Conservation (phyloP, 2,797 vertebrate genomes). For the Caiman crocodilus region DNA sequence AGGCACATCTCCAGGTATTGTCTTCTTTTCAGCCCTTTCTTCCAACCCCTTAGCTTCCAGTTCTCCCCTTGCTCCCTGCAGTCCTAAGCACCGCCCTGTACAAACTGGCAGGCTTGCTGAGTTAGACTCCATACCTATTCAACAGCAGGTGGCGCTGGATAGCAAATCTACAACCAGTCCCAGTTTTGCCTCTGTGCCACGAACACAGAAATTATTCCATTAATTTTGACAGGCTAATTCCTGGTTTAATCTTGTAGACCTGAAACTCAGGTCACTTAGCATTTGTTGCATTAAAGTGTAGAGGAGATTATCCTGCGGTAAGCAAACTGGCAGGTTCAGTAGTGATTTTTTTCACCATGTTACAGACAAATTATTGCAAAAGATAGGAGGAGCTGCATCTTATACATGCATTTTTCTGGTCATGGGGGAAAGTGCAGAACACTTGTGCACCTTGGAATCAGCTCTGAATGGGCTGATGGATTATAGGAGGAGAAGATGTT, state of each 20-base stretch:
- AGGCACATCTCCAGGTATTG: not conserved
- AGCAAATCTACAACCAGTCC: slow-evolving; percentile 23
- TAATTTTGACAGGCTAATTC: not conserved
- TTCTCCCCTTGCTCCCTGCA: not conserved
- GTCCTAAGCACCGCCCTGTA: rapidly evolving
- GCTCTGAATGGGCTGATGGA: not conserved
- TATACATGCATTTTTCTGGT: not conserved
- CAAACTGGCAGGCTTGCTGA: not conserved
- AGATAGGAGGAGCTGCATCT: not conserved
- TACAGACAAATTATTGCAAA: not conserved
- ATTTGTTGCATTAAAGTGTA: not conserved
- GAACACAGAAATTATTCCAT: not conserved
- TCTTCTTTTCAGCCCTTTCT: not conserved
- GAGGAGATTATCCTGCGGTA: not conserved
- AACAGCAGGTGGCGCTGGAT: slow-evolving; percentile 62
- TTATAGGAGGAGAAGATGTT: not conserved
- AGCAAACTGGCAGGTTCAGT: rapidly evolving
- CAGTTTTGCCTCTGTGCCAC: not conserved
- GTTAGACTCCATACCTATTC: not conserved
- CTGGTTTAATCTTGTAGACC: not conserved
- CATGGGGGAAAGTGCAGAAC: not conserved
- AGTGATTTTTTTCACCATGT: not conserved
- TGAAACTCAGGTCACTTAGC: not conserved
- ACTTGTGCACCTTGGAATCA: not conserved
- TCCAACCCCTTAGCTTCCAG: too few species aligned